Base-by-base conservation (phyloP, 2,113 vertebrate species). In the Oenanthe melanoleuca region DNA sequence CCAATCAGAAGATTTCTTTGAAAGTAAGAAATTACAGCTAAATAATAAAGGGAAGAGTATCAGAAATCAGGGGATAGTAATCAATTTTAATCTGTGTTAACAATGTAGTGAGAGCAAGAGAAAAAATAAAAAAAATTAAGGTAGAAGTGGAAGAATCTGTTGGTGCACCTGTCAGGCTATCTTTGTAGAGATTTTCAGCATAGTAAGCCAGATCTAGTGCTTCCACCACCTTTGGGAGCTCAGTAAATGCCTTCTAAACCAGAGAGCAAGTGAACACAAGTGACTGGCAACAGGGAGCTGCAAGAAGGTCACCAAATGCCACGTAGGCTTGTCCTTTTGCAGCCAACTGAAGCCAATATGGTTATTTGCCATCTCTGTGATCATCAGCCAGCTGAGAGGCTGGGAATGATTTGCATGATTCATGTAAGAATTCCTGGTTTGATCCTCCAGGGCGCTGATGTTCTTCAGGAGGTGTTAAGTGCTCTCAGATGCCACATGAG, bases 381-480 rank as follows among this genome's bases (percentile, higher is more conserved):
- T 93, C 81, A 72, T 56, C 29, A 90, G 79, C 75, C 88, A 91
- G 47, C 63, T 44, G 59, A 85, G 42, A 70, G 42, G 47, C 74
- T 95, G 81, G 78, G 80, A 91, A 74, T 44, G 11, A 71, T 69
- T 77, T 63, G 59, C 47, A 79, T 50, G 57, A 85, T 82, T 75
- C 55, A 72, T 33, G 50, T 70, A 82, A 84, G 73, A 94, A 70
- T 80, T 89, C 78, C 64, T 7, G 5, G 70, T 56, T 93, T 85
- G 89, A 85, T 91, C 71, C 44, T 80, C 77, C 31, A 33, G 67
- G 42, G 42, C 60, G 55, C 71, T 94, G 84, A 34, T 82, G 80
- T 44, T 59, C 63, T 65, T 85, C 44, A 49, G 71, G 89, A 91
- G 63, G 85, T 72, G 93, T 74, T 92, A 88, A 95, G 57, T 12